Evolutionary conservation across 2,888 invertebrate genomes (phyloP).

Genomic region (Melinaea marsaeus): DNA sequence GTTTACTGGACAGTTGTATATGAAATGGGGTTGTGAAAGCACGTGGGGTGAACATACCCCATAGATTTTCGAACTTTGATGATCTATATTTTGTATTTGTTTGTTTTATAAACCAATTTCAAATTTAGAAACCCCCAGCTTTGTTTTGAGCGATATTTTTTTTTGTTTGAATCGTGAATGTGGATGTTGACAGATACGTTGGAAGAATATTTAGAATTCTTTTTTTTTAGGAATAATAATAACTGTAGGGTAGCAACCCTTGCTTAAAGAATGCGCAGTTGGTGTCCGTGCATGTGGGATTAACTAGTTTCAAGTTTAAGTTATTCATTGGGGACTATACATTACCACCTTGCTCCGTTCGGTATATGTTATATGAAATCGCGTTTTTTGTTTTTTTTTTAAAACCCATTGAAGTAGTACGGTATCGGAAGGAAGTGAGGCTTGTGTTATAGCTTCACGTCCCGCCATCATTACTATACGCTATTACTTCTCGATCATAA

Average conservation of each 20-base stretch:
- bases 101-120: conserved; percentile 25
- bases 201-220: conserved; percentile 51
- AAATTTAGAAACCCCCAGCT: conserved; percentile 52
- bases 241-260: conserved; percentile 68
- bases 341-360: conserved; percentile 37
- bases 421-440: conserved; percentile 75
- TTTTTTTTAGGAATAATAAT: conserved; percentile 67
- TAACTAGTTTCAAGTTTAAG: conserved; percentile 54
- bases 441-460: conserved; percentile 48
- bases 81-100: conserved; percentile 17
- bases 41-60: conserved; percentile 69
- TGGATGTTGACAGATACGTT: conserved; percentile 60
- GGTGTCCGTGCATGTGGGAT: conserved; percentile 63
- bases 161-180: conserved; percentile 38
- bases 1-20: conserved; percentile 68
- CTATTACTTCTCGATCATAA: conserved; percentile 23
- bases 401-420: conserved; percentile 42
- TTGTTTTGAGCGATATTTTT: conserved; percentile 57
- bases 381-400: conserved; percentile 7
- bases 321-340: conserved; percentile 50
- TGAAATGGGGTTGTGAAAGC: conserved; percentile 66
- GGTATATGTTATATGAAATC: conserved; percentile 15
- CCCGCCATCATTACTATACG: conserved; percentile 61
- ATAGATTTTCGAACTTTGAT: conserved; percentile 49
- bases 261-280: conserved; percentile 69